Conservation (phyloP, 2,797 vertebrate species). For the Oryzias sinensis region DNA sequence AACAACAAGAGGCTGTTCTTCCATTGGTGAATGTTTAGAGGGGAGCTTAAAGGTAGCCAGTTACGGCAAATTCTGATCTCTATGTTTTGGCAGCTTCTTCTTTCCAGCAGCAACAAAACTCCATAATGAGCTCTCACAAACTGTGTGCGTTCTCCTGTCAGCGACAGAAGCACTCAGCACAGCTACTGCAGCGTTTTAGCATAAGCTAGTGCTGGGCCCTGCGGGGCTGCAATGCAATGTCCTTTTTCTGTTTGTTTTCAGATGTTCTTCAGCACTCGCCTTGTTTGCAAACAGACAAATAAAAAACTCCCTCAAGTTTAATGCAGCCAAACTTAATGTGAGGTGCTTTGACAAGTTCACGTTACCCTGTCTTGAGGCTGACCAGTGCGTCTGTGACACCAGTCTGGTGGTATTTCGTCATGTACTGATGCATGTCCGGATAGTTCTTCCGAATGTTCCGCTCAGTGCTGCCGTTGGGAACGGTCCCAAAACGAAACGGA, state of each 20-base stretch:
- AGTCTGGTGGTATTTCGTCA: constrained; percentile 95
- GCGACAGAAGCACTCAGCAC: constrained; percentile 47
- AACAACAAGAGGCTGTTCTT: constrained; percentile 46
- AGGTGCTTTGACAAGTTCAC: constrained; percentile 32
- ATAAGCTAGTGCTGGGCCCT: constrained; percentile 32
- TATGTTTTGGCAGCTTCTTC: constrained; percentile 52
- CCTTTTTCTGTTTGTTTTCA: constrained; percentile 34
- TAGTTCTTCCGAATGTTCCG: constrained; percentile 98
- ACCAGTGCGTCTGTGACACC: constrained; percentile 91
- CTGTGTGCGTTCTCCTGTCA: constrained; percentile 41
- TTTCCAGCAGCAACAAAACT: constrained; percentile 49
- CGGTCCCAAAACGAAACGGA: constrained; percentile 96
- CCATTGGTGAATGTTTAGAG: constrained; percentile 40
- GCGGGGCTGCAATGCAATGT: constrained; percentile 13
- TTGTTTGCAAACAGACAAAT: constrained; percentile 39
- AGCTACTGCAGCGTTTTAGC: constrained; percentile 45
- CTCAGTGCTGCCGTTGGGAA: constrained; percentile 97
- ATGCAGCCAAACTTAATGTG: constrained; percentile 23
- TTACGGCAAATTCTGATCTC: constrained; percentile 53
- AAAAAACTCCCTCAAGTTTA: constrained; percentile 31
- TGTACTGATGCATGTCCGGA: constrained; percentile 97
- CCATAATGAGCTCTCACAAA: constrained; percentile 61
- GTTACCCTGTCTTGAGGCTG: constrained; percentile 94
- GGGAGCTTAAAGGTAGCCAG: constrained; percentile 42
- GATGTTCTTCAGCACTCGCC: constrained; percentile 30